These are phyloP conservation scores for Meghimatium bilineatum DNA, from an alignment of 2,888 invertebrate genomes.

Conservation along the genomic window DNA sequence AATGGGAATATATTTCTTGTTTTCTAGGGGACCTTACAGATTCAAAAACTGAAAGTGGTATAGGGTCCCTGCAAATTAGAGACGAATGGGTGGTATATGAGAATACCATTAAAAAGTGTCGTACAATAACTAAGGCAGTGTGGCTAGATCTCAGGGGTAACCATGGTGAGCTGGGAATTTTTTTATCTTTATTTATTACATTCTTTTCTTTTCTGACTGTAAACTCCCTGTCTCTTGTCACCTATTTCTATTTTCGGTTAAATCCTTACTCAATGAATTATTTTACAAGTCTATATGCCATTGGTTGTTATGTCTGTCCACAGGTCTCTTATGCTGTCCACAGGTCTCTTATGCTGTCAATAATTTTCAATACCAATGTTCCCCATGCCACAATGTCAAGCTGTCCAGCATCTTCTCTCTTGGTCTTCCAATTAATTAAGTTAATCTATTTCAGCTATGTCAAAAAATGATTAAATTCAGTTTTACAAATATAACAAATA, in stretches of 20 bases:
- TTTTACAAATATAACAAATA: no score
- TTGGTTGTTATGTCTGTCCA: no score
- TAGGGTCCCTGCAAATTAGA: slow-evolving; percentile 88
- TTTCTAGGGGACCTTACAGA: slow-evolving; percentile 89
- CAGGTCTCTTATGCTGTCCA: no score
- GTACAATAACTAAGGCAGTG: slow-evolving; percentile 80
- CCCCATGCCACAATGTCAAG: no score
- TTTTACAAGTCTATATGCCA: no score
- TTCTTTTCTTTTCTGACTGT: background rate
- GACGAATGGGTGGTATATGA: slow-evolving; percentile 90
- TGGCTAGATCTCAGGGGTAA: slow-evolving; percentile 92
- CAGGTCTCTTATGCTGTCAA: no score
- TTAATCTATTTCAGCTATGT: no score
- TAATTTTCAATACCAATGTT: no score
- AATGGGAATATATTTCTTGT: slow-evolving; percentile 20
- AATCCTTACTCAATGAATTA: no score
- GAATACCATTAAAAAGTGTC: slow-evolving; percentile 81
- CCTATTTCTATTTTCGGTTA: background rate
- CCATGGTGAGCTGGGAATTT: slow-evolving; percentile 56
- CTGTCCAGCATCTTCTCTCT: no score
- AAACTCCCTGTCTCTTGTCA: background rate
- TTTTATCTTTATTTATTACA: background rate
- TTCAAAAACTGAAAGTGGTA: slow-evolving; percentile 87
- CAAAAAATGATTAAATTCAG: no score
- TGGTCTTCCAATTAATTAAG: no score